Evolutionary conservation across 2,888 invertebrate species (phyloP).

Genomic region (Noctua janthina): DNA sequence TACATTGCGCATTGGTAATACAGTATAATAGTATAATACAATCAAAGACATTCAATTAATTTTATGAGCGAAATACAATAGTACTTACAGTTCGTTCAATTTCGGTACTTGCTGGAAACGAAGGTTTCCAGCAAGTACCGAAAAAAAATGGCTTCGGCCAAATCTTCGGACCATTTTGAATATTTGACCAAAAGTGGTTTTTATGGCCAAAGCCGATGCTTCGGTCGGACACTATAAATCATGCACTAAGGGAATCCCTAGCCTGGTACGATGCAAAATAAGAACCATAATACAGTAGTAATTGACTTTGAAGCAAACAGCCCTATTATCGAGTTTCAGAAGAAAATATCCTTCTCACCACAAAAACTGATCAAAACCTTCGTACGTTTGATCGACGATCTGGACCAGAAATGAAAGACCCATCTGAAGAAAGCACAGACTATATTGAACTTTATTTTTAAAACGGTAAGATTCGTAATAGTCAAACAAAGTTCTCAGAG

Average conservation of each 20-base stretch:
- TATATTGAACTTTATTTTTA: conserved; percentile 16
- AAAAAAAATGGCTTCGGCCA: no score
- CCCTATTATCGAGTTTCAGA: conserved; percentile 51
- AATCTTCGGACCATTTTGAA: no score
- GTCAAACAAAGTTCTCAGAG: background rate
- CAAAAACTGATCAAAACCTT: conserved; percentile 64
- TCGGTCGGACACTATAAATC: background rate
- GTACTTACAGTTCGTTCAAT: no score
- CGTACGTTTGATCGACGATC: conserved; percentile 50
- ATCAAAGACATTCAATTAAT: no score
- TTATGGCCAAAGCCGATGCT: no score
- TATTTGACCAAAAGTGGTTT: no score
- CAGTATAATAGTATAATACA: no score
- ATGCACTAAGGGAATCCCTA: background rate
- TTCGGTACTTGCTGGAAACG: no score
- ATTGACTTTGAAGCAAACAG: conserved; percentile 26
- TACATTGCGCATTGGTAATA: no score
- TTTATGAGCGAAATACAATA: no score
- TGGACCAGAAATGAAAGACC: conserved; percentile 34
- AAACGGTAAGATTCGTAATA: background rate
- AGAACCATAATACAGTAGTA: conserved; percentile 6
- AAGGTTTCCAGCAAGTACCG: no score
- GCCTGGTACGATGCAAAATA: background rate
- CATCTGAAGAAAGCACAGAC: background rate
- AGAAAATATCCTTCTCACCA: conserved; percentile 59